Evolutionary conservation across 2,888 invertebrate species (phyloP).

Genomic region (Pyrocoelia pectoralis): DNA sequence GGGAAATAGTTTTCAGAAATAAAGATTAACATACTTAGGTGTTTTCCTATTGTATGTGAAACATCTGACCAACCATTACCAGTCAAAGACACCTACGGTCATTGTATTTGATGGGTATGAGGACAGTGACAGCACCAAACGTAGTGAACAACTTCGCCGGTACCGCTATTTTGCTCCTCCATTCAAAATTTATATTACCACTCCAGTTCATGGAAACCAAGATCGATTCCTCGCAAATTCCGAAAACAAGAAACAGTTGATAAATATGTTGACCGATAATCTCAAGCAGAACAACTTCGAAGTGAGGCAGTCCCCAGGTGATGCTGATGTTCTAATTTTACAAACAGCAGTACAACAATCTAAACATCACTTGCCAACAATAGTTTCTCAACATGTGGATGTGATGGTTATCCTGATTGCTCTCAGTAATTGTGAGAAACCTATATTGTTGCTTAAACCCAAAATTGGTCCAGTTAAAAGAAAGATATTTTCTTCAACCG

Average conservation of each 20-base stretch:
- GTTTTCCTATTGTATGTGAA: neutral
- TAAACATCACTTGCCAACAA: slow-evolving; percentile 3
- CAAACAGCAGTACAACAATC: neutral
- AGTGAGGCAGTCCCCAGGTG: neutral
- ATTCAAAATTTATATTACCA: slow-evolving; percentile 5
- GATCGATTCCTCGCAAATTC: slow-evolving; percentile 6
- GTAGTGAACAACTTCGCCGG: too few species aligned
- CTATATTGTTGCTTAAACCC: slow-evolving; percentile 1
- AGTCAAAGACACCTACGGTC: neutral
- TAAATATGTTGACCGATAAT: neutral
- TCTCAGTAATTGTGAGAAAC: slow-evolving; percentile 1
- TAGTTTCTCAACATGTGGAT: slow-evolving; percentile 4
- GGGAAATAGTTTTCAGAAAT: neutral
- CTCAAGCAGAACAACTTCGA: neutral
- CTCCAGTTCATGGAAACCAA: slow-evolving; percentile 4
- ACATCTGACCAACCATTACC: neutral
- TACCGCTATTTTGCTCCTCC: neutral
- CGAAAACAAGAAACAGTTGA: neutral
- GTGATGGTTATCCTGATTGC: slow-evolving; percentile 4
- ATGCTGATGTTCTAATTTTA: neutral
- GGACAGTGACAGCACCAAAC: too few species aligned
- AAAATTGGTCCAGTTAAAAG: neutral
- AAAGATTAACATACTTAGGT: neutral
- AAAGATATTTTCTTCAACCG: neutral
- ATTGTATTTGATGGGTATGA: neutral